A percentile compares a stretch with the other conserved stretches of the same genome.
Conservation (phyloP, 2,888 invertebrate genomes). For the Troides oblongomaculatus region DNA sequence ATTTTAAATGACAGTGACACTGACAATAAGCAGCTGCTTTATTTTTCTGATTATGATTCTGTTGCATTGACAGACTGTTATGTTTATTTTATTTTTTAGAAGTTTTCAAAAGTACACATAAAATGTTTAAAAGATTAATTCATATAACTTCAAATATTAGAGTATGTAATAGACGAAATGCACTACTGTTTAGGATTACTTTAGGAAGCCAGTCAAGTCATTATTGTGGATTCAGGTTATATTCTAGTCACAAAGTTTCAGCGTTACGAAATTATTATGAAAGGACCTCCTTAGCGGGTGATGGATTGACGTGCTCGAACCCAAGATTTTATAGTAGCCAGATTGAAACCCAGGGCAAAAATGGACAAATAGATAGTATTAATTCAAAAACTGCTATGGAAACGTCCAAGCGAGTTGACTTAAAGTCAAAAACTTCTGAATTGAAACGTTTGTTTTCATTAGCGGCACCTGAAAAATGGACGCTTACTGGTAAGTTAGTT, state of each 20-base stretch:
- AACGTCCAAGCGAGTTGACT: slow-evolving; percentile 63
- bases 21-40: slow-evolving; percentile 5
- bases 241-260: slow-evolving; percentile 58
- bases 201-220: slow-evolving; percentile 54
- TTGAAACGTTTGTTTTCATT: slow-evolving; percentile 77
- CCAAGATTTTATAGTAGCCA: slow-evolving; percentile 62
- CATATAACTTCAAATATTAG: slow-evolving; percentile 57
- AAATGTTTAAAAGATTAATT: slow-evolving; percentile 66
- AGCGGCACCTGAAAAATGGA: slow-evolving; percentile 84
- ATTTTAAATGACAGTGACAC: slow-evolving; percentile 14
- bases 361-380: slow-evolving; percentile 46
- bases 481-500: slow-evolving; percentile 68
- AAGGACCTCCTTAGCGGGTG: slow-evolving; percentile 51
- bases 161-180: slow-evolving; percentile 55
- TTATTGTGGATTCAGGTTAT: slow-evolving; percentile 65
- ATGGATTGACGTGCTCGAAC: slow-evolving; percentile 52
- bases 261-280: slow-evolving; percentile 59
- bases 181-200: slow-evolving; percentile 50
- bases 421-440: slow-evolving; percentile 77
- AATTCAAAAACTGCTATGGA: slow-evolving; percentile 51
- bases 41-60: slow-evolving; percentile 3
- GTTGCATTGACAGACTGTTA: slow-evolving; percentile 35
- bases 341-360: slow-evolving; percentile 63
- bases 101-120: slow-evolving; percentile 42
- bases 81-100: slow-evolving; percentile 38